Base-by-base conservation (phyloP, 2,113 vertebrate species). In the Alouatta palliata region DNA sequence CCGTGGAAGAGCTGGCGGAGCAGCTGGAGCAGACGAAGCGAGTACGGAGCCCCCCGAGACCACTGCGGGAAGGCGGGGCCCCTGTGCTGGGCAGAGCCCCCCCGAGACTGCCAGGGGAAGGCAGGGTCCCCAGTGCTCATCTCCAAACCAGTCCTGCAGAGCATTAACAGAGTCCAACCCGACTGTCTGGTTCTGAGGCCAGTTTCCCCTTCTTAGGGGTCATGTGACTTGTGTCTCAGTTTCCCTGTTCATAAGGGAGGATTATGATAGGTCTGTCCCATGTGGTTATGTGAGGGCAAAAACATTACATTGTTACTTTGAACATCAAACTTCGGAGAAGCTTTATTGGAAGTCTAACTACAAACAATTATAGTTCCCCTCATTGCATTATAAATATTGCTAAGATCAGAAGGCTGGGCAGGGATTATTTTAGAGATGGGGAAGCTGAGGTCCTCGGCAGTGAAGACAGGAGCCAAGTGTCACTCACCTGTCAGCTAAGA, bases 11-110 rank as follows among this genome's bases (percentile, higher is more conserved):
- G 96, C 99, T 99, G 88, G 99, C 99, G 0, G 99, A 99, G 92
- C 99, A 99, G 98, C 98, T 99, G 96, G 99, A 99, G 93, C 99
- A 99, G 98, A 99, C 99, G 0, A 99, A 99, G 98, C 99, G 99
- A 99, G 99, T 99, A 98, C 0, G 98, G 94, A 21, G 52, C 27
- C 27, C 30, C 43, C 20, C 11, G 5, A 12, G n/a, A 3, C 30
- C 27, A 2, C 25, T 2, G 0, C 0, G 0, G 14, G 8, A 30
- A 12, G 61, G 27, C 27, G 0, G 27, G 61, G 25, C 27, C 61
- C 61, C 61, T 2, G 5, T 64, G 27, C 35, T 0, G 8, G 84
- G 43, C 14, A 52, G 49, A 52, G 49, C 14, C 13, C 3, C 49
- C 49, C 49, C 16, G 14, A 12, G 49, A 52, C 14, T 17, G 14